phyloP scores from a whole-genome alignment of 2,113 vertebrate species.

The Mobula hypostoma region DNA sequence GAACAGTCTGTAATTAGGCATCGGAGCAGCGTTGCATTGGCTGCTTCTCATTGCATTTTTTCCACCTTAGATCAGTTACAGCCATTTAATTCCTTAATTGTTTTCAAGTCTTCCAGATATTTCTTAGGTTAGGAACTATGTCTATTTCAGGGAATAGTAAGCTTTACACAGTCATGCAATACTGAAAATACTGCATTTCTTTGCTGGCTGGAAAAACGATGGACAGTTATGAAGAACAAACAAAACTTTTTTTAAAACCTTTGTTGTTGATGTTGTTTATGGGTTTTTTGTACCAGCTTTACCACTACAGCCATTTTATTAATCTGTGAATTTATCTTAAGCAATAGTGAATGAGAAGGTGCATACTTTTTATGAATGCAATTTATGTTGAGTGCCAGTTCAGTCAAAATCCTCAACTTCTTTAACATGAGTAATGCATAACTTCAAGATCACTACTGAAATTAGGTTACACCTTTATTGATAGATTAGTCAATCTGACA shows the following conservation, averaged over 20 bases:
- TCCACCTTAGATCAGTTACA: slow-evolving; percentile 71
- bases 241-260: slow-evolving; percentile 72
- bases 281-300: slow-evolving; percentile 93
- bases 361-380: slow-evolving; percentile 88
- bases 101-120: slow-evolving; percentile 84
- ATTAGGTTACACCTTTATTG: slow-evolving; percentile 67
- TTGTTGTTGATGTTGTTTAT: slow-evolving; percentile 75
- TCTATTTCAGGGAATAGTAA: slow-evolving; percentile 83
- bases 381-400: slow-evolving; percentile 89
- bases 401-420: slow-evolving; percentile 67
- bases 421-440: slow-evolving; percentile 66
- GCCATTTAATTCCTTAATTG: slow-evolving; percentile 74
- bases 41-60: slow-evolving; percentile 68
- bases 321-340: slow-evolving; percentile 89
- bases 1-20: slow-evolving; percentile 66
- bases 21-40: slow-evolving; percentile 59
- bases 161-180: slow-evolving; percentile 88
- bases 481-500: slow-evolving; percentile 51
- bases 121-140: slow-evolving; percentile 72
- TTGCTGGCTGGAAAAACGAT: slow-evolving; percentile 73
- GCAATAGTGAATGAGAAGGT: slow-evolving; percentile 88
- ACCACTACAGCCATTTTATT: slow-evolving; percentile 87
- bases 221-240: slow-evolving; percentile 76
- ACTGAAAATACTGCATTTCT: slow-evolving; percentile 77
- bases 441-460: slow-evolving; percentile 68